phyloP scores from a whole-genome alignment of 2,113 vertebrate species.

The Centrocercus urophasianus region DNA sequence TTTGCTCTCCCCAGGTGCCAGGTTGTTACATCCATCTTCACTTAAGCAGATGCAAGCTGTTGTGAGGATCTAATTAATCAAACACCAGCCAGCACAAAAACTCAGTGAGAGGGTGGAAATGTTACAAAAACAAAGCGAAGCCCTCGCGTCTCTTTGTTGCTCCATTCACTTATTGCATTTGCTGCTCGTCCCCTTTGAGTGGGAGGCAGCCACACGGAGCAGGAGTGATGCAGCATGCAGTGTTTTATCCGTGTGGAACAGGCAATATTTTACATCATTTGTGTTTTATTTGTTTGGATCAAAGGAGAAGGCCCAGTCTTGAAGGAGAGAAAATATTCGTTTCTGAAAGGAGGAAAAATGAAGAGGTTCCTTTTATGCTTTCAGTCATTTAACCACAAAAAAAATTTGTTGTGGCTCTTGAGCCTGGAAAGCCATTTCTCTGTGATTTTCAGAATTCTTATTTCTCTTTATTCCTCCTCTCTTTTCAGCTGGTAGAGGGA shows the following conservation, averaged over 20 bases:
- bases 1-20: not conserved
- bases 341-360: not conserved
- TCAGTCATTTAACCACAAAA: not conserved
- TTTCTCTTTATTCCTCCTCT: not conserved
- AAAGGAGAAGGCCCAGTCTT: not conserved
- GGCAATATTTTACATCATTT: not conserved
- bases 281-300: constrained; percentile 17
- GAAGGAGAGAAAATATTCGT: not conserved
- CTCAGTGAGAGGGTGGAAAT: not conserved
- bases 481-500: not conserved
- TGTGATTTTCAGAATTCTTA: not conserved
- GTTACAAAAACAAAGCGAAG: constrained; percentile 6
- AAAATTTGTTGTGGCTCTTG: not conserved
- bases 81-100: not conserved
- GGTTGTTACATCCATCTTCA: not conserved
- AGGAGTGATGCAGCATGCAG: not conserved
- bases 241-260: not conserved
- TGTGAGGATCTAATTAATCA: not conserved
- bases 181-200: not conserved
- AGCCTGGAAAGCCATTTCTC: not conserved
- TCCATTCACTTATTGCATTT: not conserved
- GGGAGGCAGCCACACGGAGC: not conserved
- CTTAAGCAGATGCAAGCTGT: not conserved
- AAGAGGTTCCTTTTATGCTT: not conserved
- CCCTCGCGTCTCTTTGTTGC: not conserved